Conservation (phyloP, 2,888 invertebrate species). For the Danaus chrysippus region DNA sequence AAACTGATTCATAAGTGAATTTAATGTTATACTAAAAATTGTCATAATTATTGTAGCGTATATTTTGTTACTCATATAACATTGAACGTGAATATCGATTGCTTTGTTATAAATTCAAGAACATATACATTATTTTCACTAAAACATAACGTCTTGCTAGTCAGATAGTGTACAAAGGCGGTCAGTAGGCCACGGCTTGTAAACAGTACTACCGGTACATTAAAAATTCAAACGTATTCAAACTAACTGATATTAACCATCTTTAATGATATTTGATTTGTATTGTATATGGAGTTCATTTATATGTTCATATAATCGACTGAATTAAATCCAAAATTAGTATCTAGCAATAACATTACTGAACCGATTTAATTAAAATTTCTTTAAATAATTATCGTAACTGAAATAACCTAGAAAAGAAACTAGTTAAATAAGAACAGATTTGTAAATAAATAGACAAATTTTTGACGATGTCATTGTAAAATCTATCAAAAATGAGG, state of each 20-base stretch:
- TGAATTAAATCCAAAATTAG: no score
- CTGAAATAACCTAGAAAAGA: no score
- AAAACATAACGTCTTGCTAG: conserved; percentile 52
- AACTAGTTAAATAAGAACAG: no score
- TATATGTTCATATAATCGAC: no score
- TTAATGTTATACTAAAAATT: not conserved
- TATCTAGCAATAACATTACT: no score
- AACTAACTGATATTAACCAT: conserved; percentile 10
- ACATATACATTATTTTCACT: conserved; percentile 32
- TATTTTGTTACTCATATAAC: not conserved
- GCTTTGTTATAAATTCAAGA: conserved; percentile 15
- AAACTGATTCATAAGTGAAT: no score
- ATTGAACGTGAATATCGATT: conserved; percentile 2
- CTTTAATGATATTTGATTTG: no score
- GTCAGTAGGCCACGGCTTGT: conserved; percentile 72
- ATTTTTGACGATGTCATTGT: no score
- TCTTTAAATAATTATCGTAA: no score
- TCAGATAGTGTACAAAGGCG: conserved; percentile 60
- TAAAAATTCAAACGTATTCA: conserved; percentile 33
- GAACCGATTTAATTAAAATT: no score
- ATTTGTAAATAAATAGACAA: no score
- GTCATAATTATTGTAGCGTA: not conserved
- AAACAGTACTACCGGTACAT: conserved; percentile 66
- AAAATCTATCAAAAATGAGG: not conserved
- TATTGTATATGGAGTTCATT: no score